These are phyloP conservation scores for Typhlichthys eigenmanni DNA, from an alignment of 2,797 vertebrate genomes.

Conservation along the genomic window DNA sequence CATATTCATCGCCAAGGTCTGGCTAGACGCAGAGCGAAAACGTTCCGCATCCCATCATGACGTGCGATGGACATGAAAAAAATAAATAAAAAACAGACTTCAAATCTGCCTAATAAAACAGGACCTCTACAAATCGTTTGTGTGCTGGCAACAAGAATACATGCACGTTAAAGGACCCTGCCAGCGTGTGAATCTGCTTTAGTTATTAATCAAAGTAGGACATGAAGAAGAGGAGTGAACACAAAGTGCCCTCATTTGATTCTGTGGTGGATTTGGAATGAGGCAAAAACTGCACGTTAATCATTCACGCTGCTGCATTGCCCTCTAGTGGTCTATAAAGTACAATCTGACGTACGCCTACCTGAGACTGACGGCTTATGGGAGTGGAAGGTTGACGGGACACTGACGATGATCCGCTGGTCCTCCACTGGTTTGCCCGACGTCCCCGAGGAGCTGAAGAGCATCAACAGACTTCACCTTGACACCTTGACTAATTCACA, in stretches of 20 bases:
- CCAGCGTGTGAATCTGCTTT: too few species aligned
- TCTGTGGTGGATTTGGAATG: slow-evolving; percentile 2
- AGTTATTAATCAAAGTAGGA: not conserved
- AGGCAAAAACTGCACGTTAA: slow-evolving; percentile 5
- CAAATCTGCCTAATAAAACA: slow-evolving; percentile 11
- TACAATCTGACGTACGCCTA: slow-evolving; percentile 41
- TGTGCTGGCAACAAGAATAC: not conserved
- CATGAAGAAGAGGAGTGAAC: not conserved
- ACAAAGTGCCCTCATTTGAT: not conserved
- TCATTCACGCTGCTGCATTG: slow-evolving; percentile 56
- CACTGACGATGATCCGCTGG: slow-evolving; percentile 85
- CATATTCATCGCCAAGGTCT: slow-evolving; percentile 63
- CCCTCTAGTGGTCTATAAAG: slow-evolving; percentile 66
- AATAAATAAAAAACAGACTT: not conserved
- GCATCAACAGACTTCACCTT: slow-evolving; percentile 11
- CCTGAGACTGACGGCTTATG: slow-evolving; percentile 94
- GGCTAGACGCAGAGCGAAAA: slow-evolving; percentile 11
- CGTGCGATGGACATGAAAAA: slow-evolving; percentile 13
- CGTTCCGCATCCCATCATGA: not conserved
- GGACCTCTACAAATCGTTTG: slow-evolving; percentile 8
- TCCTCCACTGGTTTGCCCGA: slow-evolving; percentile 74
- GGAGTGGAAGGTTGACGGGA: slow-evolving; percentile 91
- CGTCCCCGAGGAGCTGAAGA: slow-evolving; percentile 66
- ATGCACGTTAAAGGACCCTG: slow-evolving; percentile 4
- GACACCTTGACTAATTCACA: too few species aligned